Percentiles rank a stretch among this genome's conserved stretches.
phyloP scores from a whole-genome alignment of 2,888 invertebrate genomes.

The Magallana nippona region DNA sequence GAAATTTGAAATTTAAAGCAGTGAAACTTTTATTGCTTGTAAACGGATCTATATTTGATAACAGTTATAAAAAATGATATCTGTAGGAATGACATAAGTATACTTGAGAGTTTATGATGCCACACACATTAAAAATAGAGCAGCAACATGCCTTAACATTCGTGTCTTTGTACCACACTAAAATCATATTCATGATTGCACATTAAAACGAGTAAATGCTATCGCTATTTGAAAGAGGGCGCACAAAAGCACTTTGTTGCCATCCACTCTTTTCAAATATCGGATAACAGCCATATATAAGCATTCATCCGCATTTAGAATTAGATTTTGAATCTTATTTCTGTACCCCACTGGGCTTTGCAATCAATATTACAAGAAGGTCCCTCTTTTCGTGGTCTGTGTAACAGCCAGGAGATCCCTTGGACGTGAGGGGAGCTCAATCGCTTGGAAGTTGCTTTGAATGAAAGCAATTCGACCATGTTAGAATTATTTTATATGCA shows the following conservation, averaged over 20 bases:
- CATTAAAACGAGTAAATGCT: neutral
- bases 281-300: neutral
- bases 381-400: neutral
- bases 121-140: conserved; percentile 6
- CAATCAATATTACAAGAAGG: conserved; percentile 4
- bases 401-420: neutral
- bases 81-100: neutral
- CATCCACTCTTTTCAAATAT: neutral
- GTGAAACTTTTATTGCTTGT: neutral
- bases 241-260: neutral
- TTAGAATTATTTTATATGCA: conserved; percentile 22
- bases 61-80: neutral
- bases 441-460: conserved; percentile 18
- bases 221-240: neutral
- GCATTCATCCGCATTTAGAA: conserved; percentile 13
- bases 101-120: neutral
- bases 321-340: neutral
- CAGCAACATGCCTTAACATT: neutral
- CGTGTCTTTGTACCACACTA: neutral
- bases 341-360: neutral
- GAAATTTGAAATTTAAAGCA: neutral
- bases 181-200: conserved; percentile 18
- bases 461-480: conserved; percentile 23
- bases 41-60: neutral
- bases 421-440: neutral